A percentile compares a stretch with the other conserved stretches of the same genome.
phyloP scores from a whole-genome alignment of 2,888 invertebrate species.

The Aphidius colemani region DNA sequence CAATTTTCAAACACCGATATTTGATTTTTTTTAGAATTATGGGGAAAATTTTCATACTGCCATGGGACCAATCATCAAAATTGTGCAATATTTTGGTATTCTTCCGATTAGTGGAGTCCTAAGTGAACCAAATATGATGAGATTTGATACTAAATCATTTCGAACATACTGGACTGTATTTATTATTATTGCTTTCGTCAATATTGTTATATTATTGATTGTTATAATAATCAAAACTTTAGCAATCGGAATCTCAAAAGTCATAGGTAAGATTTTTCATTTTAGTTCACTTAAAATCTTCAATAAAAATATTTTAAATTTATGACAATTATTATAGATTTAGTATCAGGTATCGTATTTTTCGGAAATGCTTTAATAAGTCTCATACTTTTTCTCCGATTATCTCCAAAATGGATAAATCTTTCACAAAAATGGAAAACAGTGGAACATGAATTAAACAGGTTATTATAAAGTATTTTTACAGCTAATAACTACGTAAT shows the following conservation, averaged over 20 bases:
- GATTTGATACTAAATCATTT: constrained; percentile 40
- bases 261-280: not conserved
- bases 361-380: constrained; percentile 55
- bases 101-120: constrained; percentile 50
- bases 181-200: too few species aligned
- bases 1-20: too few species aligned
- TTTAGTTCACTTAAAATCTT: not conserved
- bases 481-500: not conserved
- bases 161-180: constrained; percentile 41
- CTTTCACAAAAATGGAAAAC: constrained; percentile 53
- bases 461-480: constrained; percentile 33
- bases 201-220: too few species aligned
- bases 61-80: constrained; percentile 43
- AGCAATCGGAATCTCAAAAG: not conserved
- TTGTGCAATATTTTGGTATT: constrained; percentile 54
- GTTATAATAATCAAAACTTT: too few species aligned
- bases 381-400: constrained; percentile 49
- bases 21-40: constrained; percentile 35
- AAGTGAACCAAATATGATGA: constrained; percentile 39
- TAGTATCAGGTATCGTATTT: constrained; percentile 55
- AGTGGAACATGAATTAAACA: constrained; percentile 52
- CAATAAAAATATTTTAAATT: constrained; percentile 1
- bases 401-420: constrained; percentile 51
- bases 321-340: constrained; percentile 48
- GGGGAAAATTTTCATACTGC: constrained; percentile 52